These are phyloP conservation scores for Tricholaema leucomelas DNA, from an alignment of 2,113 vertebrate species.

Conservation along the genomic window DNA sequence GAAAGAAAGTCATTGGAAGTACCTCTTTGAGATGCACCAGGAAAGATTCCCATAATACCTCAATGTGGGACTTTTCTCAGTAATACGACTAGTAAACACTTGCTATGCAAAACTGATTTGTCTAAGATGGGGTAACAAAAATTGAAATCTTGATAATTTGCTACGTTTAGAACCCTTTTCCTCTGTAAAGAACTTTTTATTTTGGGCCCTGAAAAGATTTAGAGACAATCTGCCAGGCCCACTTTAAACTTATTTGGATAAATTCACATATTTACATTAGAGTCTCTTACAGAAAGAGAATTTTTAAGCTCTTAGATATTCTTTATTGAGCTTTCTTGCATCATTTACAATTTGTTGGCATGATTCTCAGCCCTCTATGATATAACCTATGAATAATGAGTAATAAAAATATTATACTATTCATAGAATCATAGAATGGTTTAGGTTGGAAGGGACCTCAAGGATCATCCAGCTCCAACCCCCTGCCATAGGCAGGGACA, in stretches of 20 bases:
- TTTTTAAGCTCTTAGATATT: not conserved
- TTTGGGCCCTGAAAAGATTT: not conserved
- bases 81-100: not conserved
- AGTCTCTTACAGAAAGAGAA: not conserved
- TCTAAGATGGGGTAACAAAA: not conserved
- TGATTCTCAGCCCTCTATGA: not conserved
- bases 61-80: not conserved
- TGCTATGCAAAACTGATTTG: not conserved
- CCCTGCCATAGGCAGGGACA: no score
- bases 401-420: conserved; percentile 35
- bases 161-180: not conserved
- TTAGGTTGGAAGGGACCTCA: no score
- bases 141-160: conserved; percentile 2
- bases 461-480: no score
- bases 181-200: not conserved
- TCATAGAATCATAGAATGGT: no score
- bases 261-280: conserved; percentile 3
- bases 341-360: not conserved
- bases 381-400: conserved; percentile 28
- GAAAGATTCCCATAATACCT: not conserved
- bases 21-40: not conserved
- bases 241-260: not conserved
- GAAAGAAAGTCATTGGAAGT: not conserved
- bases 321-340: conserved; percentile 21
- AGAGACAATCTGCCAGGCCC: not conserved